Base-by-base conservation (phyloP, 2,888 invertebrate species). In the Xanthia icteritia region DNA sequence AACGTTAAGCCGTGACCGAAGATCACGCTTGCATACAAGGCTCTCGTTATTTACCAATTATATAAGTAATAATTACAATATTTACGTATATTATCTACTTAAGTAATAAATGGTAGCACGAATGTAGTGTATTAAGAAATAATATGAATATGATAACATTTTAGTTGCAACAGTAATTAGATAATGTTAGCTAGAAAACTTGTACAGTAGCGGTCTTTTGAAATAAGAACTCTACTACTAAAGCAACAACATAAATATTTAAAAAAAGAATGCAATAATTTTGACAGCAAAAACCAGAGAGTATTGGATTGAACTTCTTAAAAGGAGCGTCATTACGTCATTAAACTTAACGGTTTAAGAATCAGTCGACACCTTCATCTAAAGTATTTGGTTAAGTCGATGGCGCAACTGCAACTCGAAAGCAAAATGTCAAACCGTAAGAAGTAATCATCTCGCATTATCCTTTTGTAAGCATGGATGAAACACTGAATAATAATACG, bases 1-100 rank as follows among this genome's bases (percentile, higher is more conserved):
- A 87, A 84, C 72, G 78, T 58, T 75, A 65, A 65, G 48, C 85
- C 90, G 89, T 90, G 90, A 89, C 86, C 69, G 70, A 77, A 80
- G 79, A 82, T 86, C 90, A 89, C 88, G 86, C 74, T 81, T 71
- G 71, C 64, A 67, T 31, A 84, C 58, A 69, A 51, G 23, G 17
- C 56, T 36, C 56, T 82, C 68, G 63, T 48, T 81, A 70, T 67
- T 78, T 73, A 67, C 58, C 70, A 79, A 80, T 81, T 80, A 84
- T 72, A 79, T 83, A 86, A 79, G 76, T 83, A 81, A 87, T 79
- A 77, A 83, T 77, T 80, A 78, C 77, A 73, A 73, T 83, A 85
- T 83, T 68, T 77, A 79, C 73, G 51, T 77, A 80, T 79, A 73
- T 73, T 66, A 75, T 75, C 68, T 78, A 81, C 76, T 77, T 79